A percentile compares a stretch with the other conserved stretches of the same genome.
These are phyloP conservation scores for Petrolisthes cinctipes DNA, from an alignment of 2,888 invertebrate species.

Conservation along the genomic window DNA sequence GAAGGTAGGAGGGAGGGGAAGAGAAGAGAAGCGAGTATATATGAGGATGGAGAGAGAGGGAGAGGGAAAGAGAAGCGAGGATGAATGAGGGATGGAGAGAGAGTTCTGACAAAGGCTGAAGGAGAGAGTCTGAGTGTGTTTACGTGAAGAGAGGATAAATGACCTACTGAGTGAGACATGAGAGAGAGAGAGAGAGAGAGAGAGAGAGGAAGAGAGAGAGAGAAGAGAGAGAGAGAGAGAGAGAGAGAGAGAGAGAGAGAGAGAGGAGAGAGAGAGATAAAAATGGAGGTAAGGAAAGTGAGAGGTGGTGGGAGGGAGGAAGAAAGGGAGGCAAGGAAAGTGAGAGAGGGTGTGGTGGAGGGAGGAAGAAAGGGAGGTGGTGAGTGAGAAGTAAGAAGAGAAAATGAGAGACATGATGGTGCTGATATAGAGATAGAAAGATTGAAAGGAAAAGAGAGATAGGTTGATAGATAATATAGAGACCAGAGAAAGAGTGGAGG, in stretches of 20 bases:
- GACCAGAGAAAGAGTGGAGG: background rate
- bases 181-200: slow-evolving; percentile 1
- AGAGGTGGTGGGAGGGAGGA: background rate
- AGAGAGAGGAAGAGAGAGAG: background rate
- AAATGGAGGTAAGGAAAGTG: background rate
- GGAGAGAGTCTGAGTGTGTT: background rate
- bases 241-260: slow-evolving; percentile 22
- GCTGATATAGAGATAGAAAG: background rate
- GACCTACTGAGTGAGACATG: background rate
- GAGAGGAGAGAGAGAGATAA: background rate
- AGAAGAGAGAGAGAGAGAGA: background rate
- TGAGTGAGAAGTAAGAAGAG: background rate
- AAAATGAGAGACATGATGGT: background rate
- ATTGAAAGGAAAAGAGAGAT: background rate
- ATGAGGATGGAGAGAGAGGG: background rate
- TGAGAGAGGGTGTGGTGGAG: background rate
- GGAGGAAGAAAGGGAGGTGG: background rate
- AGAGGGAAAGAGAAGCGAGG: background rate
- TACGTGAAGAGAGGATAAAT: background rate
- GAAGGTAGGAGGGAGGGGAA: background rate
- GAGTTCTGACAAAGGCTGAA: too few relatives aligned
- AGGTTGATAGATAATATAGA: too few relatives aligned
- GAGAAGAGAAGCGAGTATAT: background rate
- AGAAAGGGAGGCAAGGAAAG: background rate
- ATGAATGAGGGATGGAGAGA: background rate